Evolutionary conservation across 2,797 vertebrate species (phyloP).

Genomic region (Epinephelus awoara): DNA sequence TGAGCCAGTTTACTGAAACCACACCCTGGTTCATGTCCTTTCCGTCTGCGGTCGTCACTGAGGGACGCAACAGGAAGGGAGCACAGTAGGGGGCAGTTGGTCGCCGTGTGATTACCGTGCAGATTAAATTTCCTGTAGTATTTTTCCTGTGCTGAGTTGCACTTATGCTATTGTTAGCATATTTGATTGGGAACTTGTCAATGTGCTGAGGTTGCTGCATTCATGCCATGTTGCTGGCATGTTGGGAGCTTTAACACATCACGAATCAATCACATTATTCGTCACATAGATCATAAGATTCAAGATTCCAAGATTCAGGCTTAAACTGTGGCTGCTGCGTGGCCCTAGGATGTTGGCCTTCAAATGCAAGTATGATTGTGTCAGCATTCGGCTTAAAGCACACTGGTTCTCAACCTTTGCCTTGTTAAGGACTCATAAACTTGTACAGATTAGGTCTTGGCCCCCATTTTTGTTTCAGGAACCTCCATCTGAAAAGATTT

Average conservation of each 20-base stretch:
- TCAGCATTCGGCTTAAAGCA: neutral
- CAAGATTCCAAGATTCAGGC: neutral
- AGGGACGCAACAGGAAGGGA: conserved; percentile 74
- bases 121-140: conserved; percentile 48
- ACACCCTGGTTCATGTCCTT: conserved; percentile 64
- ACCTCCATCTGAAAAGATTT: too few relatives aligned
- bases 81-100: conserved; percentile 15
- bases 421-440: too few relatives aligned
- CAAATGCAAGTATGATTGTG: neutral
- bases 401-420: too few relatives aligned
- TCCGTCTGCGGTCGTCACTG: conserved; percentile 53
- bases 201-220: neutral
- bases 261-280: too few relatives aligned
- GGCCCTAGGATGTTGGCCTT: neutral
- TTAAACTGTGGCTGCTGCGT: neutral
- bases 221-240: neutral
- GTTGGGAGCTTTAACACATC: neutral
- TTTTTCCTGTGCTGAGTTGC: conserved; percentile 8
- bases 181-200: neutral
- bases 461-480: too few relatives aligned
- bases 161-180: neutral
- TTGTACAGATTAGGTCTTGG: too few relatives aligned
- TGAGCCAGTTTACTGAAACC: conserved; percentile 52
- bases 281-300: too few relatives aligned
- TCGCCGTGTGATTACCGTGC: conserved; percentile 48